A percentile compares a stretch with the other conserved stretches of the same genome.
These are phyloP conservation scores for Philhelius pedissequus DNA, from an alignment of 2,888 invertebrate genomes.

Conservation along the genomic window DNA sequence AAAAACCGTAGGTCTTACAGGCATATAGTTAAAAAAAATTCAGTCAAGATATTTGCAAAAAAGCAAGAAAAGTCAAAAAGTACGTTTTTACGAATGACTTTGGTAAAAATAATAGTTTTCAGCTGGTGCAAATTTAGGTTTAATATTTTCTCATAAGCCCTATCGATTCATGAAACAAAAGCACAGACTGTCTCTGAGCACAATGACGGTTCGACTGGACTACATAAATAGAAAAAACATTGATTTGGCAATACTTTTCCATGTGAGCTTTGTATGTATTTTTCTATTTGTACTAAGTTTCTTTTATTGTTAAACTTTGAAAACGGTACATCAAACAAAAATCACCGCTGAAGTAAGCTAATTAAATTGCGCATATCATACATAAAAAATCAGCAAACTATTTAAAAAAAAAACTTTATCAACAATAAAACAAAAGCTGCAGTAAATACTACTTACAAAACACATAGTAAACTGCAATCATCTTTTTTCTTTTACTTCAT, in stretches of 20 bases:
- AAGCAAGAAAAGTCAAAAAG: too few species aligned
- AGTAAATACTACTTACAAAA: slow-evolving; percentile 6
- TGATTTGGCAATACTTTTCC: slow-evolving; percentile 37
- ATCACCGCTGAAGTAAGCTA: background rate
- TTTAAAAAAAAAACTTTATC: background rate
- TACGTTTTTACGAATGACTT: too few species aligned
- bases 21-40: too few species aligned
- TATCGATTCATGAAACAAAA: too few species aligned
- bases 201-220: too few species aligned
- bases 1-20: too few species aligned
- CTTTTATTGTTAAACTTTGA: background rate
- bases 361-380: background rate
- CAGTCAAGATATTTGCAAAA: too few species aligned
- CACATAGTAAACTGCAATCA: slow-evolving; percentile 19
- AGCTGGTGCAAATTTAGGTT: too few species aligned
- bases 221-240: background rate
- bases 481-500: background rate
- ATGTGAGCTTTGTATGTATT: slow-evolving; percentile 40
- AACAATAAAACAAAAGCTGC: background rate
- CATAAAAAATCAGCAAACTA: background rate
- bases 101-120: too few species aligned
- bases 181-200: too few species aligned
- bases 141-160: too few species aligned
- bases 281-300: slow-evolving; percentile 15
- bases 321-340: background rate